Evolutionary conservation across 2,113 vertebrate species (phyloP), one percentile per base, ranked within the genome.

Genomic region (Syngnathus floridae): DNA sequence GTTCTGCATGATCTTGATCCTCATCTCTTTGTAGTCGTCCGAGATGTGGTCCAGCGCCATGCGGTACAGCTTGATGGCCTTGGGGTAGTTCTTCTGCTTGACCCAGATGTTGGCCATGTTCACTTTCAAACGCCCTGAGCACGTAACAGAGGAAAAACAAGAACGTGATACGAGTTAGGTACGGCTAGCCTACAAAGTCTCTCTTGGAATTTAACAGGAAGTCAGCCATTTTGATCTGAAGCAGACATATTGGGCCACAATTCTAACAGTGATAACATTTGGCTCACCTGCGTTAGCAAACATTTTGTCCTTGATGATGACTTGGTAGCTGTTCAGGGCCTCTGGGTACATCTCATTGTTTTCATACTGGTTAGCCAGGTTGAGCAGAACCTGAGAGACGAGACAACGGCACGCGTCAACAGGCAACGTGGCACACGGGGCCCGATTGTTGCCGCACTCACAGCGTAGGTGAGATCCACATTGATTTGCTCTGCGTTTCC

Each of bases 41-140:
- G 93, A 92, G 78, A 99, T 93, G 83, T 98, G 96, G 84, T 99
- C 97, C 78, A 98, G 86, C 10, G 97, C 97, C 96, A 99, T 99
- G 43, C 94, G 92, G 83, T 99, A 99, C 88, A 98, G 95, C 80
- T 99, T 99, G 73, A 98, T 92, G 41, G 97, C 95, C 83, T 95
- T 97, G 46, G 93, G 92, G 84, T 95, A 99, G 87, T 95, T 99
- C 72, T 92, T 93, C 82, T 99, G 96, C 73, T 97, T 97, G 75
- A 97, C 91, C 77, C 95, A 96, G 77, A 98, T 98, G 84, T 99
- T 99, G 85, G 91, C 96, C 94, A 99, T 97, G 84, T 98, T 99
- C 65, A 98, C 93, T 81, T 96, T 99, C 67, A 99, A 76, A 19
- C 91, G 90, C 36, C 97, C 97, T 99, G 79, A 59, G 74, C 9